These are phyloP conservation scores for Nothobranchius kuhntae DNA, from an alignment of 2,113 vertebrate genomes.

Conservation along the genomic window DNA sequence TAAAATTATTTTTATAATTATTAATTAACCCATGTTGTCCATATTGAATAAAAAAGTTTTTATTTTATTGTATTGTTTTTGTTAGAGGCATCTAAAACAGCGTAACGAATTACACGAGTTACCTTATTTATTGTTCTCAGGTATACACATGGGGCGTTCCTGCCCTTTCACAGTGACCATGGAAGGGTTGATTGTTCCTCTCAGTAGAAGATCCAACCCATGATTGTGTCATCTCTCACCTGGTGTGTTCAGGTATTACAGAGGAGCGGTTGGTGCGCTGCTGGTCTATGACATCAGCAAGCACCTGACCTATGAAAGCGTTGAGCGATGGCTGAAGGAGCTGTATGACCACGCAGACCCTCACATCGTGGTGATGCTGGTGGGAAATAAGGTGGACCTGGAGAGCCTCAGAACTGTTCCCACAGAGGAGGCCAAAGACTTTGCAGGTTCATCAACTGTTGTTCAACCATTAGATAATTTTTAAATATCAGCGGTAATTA, in stretches of 20 bases:
- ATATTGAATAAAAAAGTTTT: no score
- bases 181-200: no score
- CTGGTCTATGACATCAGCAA: slow-evolving; percentile 97
- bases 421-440: slow-evolving; percentile 86
- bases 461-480: background rate
- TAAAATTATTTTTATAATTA: no score
- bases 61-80: no score
- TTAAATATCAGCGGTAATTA: background rate
- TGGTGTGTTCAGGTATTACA: slow-evolving; percentile 85
- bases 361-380: slow-evolving; percentile 98
- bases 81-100: no score
- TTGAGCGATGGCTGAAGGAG: slow-evolving; percentile 97
- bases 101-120: no score
- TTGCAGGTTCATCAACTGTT: slow-evolving; percentile 81
- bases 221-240: background rate
- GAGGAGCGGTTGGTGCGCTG: slow-evolving; percentile 93
- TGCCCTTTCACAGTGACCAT: no score
- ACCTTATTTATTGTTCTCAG: no score
- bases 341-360: slow-evolving; percentile 94
- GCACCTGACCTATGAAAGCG: slow-evolving; percentile 95
- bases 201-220: background rate
- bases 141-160: no score
- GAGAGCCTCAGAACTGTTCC: slow-evolving; percentile 86
- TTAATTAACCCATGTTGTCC: no score
- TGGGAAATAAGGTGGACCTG: slow-evolving; percentile 96